phyloP scores from a whole-genome alignment of 1,140 invertebrate species.

The Protaetia brevitarsis region DNA sequence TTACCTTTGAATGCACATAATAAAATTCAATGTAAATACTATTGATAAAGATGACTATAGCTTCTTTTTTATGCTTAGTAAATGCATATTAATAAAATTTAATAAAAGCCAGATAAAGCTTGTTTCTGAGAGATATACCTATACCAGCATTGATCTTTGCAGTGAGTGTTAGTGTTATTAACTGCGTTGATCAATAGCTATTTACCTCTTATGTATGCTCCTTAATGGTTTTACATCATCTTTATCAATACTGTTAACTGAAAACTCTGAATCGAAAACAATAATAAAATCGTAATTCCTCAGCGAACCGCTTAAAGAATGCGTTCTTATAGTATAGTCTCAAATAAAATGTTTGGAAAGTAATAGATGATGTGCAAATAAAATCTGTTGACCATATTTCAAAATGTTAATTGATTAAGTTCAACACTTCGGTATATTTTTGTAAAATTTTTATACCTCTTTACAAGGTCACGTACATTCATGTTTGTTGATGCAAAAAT shows the following conservation, averaged over 20 bases:
- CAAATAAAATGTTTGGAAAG: neutral
- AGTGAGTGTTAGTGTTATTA: no score
- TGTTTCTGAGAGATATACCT: no score
- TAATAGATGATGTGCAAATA: no score
- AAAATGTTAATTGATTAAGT: conserved; percentile 6
- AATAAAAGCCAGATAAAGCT: no score
- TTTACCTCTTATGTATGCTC: no score
- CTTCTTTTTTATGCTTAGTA: neutral
- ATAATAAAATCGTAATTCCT: neutral
- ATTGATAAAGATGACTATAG: no score
- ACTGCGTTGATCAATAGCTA: no score
- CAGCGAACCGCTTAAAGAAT: neutral
- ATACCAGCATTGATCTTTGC: no score
- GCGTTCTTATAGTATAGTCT: neutral
- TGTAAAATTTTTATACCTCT: conserved; percentile 17
- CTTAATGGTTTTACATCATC: no score
- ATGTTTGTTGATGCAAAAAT: neutral
- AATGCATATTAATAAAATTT: no score
- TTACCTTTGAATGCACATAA: no score
- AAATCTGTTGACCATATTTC: neutral
- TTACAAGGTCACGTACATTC: conserved; percentile 12
- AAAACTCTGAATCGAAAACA: neutral
- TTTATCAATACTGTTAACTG: neutral
- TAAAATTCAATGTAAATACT: no score
- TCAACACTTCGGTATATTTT: conserved; percentile 12